Conservation (phyloP, 1,140 invertebrate species). For the Papilio helenus region DNA sequence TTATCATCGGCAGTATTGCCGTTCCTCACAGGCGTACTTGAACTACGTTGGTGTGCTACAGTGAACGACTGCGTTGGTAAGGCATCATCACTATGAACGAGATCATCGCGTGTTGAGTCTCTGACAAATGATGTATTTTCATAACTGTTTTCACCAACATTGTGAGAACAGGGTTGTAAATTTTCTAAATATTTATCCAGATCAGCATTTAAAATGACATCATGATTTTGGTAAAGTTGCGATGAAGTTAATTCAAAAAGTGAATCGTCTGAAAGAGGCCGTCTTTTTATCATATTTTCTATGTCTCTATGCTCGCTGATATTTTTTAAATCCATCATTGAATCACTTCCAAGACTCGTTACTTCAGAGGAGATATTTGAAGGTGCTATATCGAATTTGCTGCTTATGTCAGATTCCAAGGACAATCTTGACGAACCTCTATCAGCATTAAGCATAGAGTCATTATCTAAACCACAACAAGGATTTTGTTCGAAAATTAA, state of each 20-base stretch:
- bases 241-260: slow-evolving; percentile 86
- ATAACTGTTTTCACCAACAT: slow-evolving; percentile 40
- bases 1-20: slow-evolving; percentile 53
- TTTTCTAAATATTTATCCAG: slow-evolving; percentile 87
- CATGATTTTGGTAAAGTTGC: slow-evolving; percentile 84
- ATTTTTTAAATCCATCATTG: slow-evolving; percentile 83
- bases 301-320: slow-evolving; percentile 78
- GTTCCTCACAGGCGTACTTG: slow-evolving; percentile 40
- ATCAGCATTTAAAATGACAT: slow-evolving; percentile 82
- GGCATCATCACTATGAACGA: slow-evolving; percentile 37
- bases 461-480: slow-evolving; percentile 73
- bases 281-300: slow-evolving; percentile 86
- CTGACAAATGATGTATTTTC: slow-evolving; percentile 39
- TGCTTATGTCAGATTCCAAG: slow-evolving; percentile 79
- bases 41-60: slow-evolving; percentile 35
- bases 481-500: slow-evolving; percentile 69
- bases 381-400: slow-evolving; percentile 77
- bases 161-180: slow-evolving; percentile 79
- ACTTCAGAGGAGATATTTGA: slow-evolving; percentile 74
- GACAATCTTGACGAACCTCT: slow-evolving; percentile 79
- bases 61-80: background rate
- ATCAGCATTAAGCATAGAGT: slow-evolving; percentile 79
- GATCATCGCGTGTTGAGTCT: slow-evolving; percentile 32
- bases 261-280: slow-evolving; percentile 88
- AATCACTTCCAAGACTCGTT: slow-evolving; percentile 70